phyloP scores from a whole-genome alignment of 2,113 vertebrate species.

The Taxidea taxus region DNA sequence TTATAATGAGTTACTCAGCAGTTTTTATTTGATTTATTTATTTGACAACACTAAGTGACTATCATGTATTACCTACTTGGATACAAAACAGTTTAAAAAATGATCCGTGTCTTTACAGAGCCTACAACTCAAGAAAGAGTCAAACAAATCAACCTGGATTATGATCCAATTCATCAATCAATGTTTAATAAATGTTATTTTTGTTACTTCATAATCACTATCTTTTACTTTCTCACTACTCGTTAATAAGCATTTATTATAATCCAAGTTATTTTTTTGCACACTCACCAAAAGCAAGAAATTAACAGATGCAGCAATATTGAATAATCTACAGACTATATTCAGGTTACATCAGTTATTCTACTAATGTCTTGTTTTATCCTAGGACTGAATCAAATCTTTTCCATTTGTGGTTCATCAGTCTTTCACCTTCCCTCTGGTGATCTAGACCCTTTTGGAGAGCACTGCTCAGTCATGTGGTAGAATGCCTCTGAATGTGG shows the following conservation, averaged over 20 bases:
- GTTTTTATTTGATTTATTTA: not conserved
- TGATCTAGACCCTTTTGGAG: not conserved
- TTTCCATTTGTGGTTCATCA: not conserved
- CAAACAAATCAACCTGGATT: not conserved
- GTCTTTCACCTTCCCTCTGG: not conserved
- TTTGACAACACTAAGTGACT: not conserved
- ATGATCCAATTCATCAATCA: not conserved
- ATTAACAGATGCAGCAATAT: not conserved
- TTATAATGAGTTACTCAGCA: not conserved
- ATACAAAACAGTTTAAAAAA: not conserved
- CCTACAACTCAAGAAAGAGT: not conserved
- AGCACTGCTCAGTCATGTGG: not conserved
- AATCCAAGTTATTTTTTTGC: not conserved
- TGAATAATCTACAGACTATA: not conserved
- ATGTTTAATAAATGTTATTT: not conserved
- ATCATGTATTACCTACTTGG: not conserved
- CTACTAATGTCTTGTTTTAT: not conserved
- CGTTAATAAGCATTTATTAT: not conserved
- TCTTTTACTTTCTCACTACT: not conserved
- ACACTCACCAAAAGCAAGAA: not conserved
- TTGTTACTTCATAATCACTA: not conserved
- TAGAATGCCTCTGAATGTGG: not conserved
- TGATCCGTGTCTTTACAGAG: not conserved
- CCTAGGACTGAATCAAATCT: not conserved
- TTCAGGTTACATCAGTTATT: not conserved